phyloP scores from a whole-genome alignment of 1,140 invertebrate genomes.

The Heliconius nattereri region DNA sequence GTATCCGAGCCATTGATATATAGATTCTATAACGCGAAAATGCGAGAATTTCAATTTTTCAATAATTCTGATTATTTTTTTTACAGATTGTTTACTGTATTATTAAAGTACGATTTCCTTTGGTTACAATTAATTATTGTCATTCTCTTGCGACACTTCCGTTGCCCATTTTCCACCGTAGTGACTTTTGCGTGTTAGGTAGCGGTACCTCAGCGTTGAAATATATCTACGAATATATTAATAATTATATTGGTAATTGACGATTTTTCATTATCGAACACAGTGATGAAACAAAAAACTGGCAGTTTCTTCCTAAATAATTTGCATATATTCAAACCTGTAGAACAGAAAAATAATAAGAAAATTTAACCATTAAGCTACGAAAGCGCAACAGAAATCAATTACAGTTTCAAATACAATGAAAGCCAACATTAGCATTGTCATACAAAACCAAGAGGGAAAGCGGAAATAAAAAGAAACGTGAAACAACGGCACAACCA shows the following conservation, averaged over 20 bases:
- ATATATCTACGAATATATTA: no score
- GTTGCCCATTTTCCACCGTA: no score
- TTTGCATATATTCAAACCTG: no score
- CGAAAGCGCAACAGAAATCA: background rate
- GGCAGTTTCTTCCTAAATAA: no score
- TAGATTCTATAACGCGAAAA: slow-evolving; percentile 6
- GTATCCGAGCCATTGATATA: slow-evolving; percentile 24
- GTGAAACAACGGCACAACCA: background rate
- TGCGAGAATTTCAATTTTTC: background rate
- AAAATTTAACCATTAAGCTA: background rate
- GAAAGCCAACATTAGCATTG: slow-evolving; percentile 12
- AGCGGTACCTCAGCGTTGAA: no score
- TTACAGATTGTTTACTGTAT: background rate
- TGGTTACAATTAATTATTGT: no score
- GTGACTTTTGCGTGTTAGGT: no score
- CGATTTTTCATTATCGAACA: no score
- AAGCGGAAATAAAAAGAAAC: slow-evolving; percentile 10
- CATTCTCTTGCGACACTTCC: no score
- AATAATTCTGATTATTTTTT: background rate
- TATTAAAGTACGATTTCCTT: background rate
- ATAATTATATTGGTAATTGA: no score
- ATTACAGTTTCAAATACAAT: background rate
- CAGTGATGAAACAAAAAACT: no score
- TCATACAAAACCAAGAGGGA: slow-evolving; percentile 9
- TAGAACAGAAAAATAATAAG: background rate